A percentile compares a stretch with the other conserved stretches of the same genome.
Evolutionary conservation across 2,888 invertebrate species (phyloP).

Genomic region (Spisula subtruncata): DNA sequence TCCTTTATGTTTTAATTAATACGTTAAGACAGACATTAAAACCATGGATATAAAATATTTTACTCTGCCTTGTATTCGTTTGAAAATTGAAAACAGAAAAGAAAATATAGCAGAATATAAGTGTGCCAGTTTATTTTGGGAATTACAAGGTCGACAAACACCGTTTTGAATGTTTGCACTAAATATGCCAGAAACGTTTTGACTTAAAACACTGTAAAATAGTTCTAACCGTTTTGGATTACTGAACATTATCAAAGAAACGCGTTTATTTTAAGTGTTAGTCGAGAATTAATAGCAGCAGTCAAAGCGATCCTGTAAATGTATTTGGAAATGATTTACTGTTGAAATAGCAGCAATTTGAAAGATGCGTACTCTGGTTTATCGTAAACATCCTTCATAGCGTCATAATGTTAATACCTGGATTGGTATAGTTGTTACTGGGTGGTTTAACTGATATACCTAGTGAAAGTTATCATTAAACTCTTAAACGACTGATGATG

Average conservation of each 20-base stretch:
- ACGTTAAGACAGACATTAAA: background rate
- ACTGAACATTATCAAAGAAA: background rate
- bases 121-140: conserved; percentile 1
- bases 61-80: background rate
- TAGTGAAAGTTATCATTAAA: too few relatives aligned
- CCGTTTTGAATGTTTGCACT: background rate
- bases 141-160: background rate
- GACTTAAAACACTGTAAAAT: background rate
- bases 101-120: background rate
- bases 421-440: too few relatives aligned
- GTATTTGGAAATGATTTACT: too few relatives aligned
- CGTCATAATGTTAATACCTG: too few relatives aligned
- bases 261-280: too few relatives aligned
- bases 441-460: too few relatives aligned
- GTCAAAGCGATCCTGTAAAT: too few relatives aligned
- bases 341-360: too few relatives aligned
- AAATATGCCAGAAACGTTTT: background rate
- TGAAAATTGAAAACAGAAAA: background rate
- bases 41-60: background rate
- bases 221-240: background rate
- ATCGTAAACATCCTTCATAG: too few relatives aligned
- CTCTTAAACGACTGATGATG: too few relatives aligned
- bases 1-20: conserved; percentile 5
- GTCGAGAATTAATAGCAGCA: too few relatives aligned
- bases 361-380: too few relatives aligned